Base-by-base conservation (phyloP, 1,140 invertebrate species). In the Sycophaga agraensis region DNA sequence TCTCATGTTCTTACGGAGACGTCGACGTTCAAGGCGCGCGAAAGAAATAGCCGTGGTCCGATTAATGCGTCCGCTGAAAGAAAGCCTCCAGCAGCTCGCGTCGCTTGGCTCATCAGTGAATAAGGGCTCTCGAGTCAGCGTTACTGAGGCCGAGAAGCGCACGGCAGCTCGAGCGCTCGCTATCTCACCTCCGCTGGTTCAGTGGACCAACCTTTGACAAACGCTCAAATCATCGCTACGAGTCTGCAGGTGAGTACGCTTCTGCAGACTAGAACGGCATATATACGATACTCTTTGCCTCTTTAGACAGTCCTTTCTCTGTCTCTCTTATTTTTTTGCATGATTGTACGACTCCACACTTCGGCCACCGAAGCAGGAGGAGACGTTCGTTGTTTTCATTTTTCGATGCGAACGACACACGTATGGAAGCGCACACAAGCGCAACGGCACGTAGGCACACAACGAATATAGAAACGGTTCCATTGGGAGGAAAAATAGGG, bases 1-100 rank as follows among this genome's bases (percentile, higher is more conserved):
- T 61, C 59, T 55, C 50, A 61, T 61, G 59, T 61, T 48, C 50
- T 54, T 61, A 55, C 39, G 51, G 16, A 46, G 59, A 54, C 59
- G 51, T 54, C 59, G 59, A 34, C 59, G 59, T 46, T 55, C 34
- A 39, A 2, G 59, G 43, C 37, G 40, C 28, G 40, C 40, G 31
- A 28, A 56, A 46, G 7, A 35, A 17, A 26, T 26, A 35, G 14
- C 14, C 19, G 43, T 43, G 34, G 59, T 11, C 34, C 26, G 31
- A 39, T 55, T 55, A 40, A 54, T 61, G 50, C 59, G 51, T 61
- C 43, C 50, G 34, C 39, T 53, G 35, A 39, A 22, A 34, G 48
- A 40, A 46, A 53, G 22, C 22, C 39, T 7, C 8, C 50, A 19
- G 26, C 19, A 31, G 28, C 31, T 17, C 43, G 12, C n/a, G 50